Conservation (phyloP, 2,888 invertebrate species). For the Schizaphis graminum region DNA sequence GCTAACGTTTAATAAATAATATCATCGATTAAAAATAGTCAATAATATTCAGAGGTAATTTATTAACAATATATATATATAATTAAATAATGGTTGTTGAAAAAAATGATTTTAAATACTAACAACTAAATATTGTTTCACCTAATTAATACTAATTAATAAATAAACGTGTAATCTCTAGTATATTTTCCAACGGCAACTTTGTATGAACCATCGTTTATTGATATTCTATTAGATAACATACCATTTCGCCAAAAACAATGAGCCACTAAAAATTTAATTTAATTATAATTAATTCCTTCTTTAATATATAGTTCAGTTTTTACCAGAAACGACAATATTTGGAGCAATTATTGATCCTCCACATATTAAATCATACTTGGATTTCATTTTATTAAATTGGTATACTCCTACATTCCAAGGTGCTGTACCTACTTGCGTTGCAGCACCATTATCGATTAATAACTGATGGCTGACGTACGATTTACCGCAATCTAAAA, state of each 20-base stretch:
- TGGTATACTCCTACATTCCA: constrained; percentile 62
- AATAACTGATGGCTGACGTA: constrained; percentile 67
- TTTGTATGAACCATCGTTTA: background rate
- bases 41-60: too few species aligned
- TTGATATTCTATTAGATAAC: background rate
- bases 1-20: too few species aligned
- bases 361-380: constrained; percentile 61
- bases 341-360: constrained; percentile 58
- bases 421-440: constrained; percentile 70
- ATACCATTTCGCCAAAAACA: constrained; percentile 37
- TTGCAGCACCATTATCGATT: constrained; percentile 69
- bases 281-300: background rate
- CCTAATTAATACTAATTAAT: too few species aligned
- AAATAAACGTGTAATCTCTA: constrained; percentile 6
- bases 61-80: too few species aligned
- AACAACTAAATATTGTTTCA: too few species aligned
- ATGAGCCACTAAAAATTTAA: constrained; percentile 58
- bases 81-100: too few species aligned
- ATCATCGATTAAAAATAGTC: too few species aligned
- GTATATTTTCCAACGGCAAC: constrained; percentile 53
- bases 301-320: background rate
- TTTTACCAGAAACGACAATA: constrained; percentile 62
- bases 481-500: constrained; percentile 70
- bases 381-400: background rate
- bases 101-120: too few species aligned